These are phyloP conservation scores for Siphlonurus alternatus DNA, from an alignment of 2,888 invertebrate species.

Conservation along the genomic window DNA sequence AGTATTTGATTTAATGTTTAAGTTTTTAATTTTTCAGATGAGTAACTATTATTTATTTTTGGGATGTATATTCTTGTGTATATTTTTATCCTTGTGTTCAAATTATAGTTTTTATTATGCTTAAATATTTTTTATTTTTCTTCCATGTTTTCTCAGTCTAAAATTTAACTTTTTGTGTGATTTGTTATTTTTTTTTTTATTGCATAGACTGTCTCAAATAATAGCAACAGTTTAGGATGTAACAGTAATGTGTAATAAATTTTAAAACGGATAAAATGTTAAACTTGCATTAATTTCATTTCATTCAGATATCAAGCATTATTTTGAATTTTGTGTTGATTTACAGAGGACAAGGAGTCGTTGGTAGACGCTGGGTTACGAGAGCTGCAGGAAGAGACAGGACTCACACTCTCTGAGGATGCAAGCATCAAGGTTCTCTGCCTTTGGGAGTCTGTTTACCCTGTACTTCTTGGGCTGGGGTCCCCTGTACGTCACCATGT, in stretches of 20 bases:
- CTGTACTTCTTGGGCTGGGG: constrained; percentile 24
- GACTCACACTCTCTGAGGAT: constrained; percentile 19
- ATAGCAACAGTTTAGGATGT: no score
- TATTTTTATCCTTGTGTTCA: background rate
- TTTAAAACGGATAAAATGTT: no score
- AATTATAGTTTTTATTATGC: background rate
- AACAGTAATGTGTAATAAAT: no score
- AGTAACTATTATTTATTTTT: background rate
- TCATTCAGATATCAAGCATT: no score
- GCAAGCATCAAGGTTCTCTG: constrained; percentile 14
- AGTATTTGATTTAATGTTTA: background rate
- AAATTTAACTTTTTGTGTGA: no score
- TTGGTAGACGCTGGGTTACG: constrained; percentile 24
- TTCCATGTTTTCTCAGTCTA: background rate
- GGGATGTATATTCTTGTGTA: background rate
- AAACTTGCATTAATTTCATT: no score
- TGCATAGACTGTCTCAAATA: no score
- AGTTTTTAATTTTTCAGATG: background rate
- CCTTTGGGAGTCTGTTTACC: constrained; percentile 26
- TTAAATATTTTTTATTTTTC: background rate
- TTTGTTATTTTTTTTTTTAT: no score
- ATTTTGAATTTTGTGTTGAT: no score
- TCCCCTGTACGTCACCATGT: constrained; percentile 26
- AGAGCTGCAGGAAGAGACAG: constrained; percentile 28
- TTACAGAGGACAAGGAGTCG: constrained; percentile 18